Evolutionary conservation across 1,140 invertebrate genomes (phyloP), one percentile per base, ranked within the genome.

Genomic region (Cephus cinctus): DNA sequence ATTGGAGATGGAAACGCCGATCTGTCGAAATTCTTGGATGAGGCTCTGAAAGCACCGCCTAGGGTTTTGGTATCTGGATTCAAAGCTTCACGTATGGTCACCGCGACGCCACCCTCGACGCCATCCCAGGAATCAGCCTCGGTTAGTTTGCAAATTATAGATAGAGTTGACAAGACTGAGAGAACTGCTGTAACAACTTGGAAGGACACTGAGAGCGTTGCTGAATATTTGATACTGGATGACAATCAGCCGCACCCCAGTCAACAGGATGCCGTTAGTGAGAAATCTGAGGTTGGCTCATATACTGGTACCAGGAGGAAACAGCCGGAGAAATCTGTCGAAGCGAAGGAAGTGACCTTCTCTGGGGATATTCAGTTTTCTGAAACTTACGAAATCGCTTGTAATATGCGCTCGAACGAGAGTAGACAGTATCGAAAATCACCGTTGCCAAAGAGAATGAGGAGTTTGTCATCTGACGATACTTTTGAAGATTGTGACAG

Each of bases 401-500:
- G 54, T 34, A 67, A 59, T 45, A 43, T n/a, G n/a, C n/a, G n/a
- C n/a, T n/a, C n/a, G 9, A 41, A 31, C 4, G 15, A 51, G 40
- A 65, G 30, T 45, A 39, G 41, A 22, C 49, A 60, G 8, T 47
- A 45, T 21, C 60, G 57, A 39, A 69, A 57, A 8, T 57, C 63
- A 5, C 45, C 23, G n/a, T 27, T 52, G n/a, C 23, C 43, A 16
- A 68, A 52, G 66, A 60, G 48, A 52, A 47, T 60, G n/a, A 64
- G 45, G 50, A 46, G 44, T 35, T 45, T 59, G 2, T 69, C 61
- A 9, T 59, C 59, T 38, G 67, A 69, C 9, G 69, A 63, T 44
- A 61, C 59, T 3, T 43, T 61, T 32, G 77, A 75, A 43, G 77
- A 78, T 56, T 73, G 71, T 52, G 80, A 83, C 60, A 85, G 80